These are phyloP conservation scores for Sebastes matsubarae DNA, from an alignment of 2,797 vertebrate genomes.

Conservation along the genomic window DNA sequence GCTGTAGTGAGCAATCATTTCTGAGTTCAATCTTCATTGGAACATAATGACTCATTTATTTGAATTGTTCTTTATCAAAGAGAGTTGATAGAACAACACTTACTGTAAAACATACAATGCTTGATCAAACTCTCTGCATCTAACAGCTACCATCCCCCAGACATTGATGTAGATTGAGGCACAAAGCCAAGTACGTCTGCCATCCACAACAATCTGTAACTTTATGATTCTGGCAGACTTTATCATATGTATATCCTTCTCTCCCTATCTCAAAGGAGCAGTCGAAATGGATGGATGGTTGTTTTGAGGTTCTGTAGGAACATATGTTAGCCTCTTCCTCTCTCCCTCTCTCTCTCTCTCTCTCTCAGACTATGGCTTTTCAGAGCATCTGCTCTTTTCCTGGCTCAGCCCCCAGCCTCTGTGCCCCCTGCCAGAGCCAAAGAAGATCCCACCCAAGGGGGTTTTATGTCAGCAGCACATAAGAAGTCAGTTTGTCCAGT, in stretches of 20 bases:
- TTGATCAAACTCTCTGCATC: not conserved
- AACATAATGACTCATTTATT: not conserved
- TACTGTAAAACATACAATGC: constrained; percentile 2
- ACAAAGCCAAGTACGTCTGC: constrained; percentile 24
- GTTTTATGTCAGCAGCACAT: constrained; percentile 40
- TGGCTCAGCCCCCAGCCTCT: constrained; percentile 21
- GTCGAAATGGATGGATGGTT: not conserved
- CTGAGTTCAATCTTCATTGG: not conserved
- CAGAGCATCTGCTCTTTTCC: constrained; percentile 43
- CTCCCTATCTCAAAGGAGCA: constrained; percentile 31
- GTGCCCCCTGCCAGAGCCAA: constrained; percentile 28
- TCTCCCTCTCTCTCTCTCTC: no score
- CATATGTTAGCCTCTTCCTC: not conserved
- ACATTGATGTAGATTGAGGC: constrained; percentile 7
- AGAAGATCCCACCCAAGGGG: constrained; percentile 39
- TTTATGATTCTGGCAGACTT: constrained; percentile 36
- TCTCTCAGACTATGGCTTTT: constrained; percentile 15
- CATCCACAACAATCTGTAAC: constrained; percentile 30
- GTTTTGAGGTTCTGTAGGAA: not conserved
- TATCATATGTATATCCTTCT: constrained; percentile 17
- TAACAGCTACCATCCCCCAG: not conserved
- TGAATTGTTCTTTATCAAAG: not conserved
- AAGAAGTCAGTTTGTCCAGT: constrained; percentile 36
- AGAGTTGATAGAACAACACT: not conserved
- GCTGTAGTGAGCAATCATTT: not conserved